These are phyloP conservation scores for Drepana arcuata DNA, from an alignment of 1,140 invertebrate genomes.

Conservation along the genomic window DNA sequence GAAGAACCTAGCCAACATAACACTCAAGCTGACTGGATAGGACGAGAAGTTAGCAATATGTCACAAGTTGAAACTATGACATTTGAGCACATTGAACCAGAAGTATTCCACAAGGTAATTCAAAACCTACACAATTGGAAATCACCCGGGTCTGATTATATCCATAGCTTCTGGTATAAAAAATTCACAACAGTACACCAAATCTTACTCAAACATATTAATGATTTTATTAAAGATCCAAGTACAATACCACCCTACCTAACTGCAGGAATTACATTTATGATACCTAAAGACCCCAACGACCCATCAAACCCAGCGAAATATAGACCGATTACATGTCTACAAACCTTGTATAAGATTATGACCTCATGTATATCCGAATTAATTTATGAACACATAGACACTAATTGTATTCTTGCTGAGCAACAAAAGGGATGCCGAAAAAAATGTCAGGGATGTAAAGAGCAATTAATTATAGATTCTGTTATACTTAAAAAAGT, in stretches of 20 bases:
- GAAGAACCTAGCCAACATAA: neutral
- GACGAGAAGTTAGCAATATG: neutral
- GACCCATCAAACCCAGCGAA: conserved; percentile 1
- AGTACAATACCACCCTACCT: conserved; percentile 9
- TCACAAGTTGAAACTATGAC: neutral
- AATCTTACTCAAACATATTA: conserved; percentile 8
- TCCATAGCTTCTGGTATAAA: conserved; percentile 17
- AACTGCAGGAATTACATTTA: conserved; percentile 8
- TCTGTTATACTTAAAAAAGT: conserved; percentile 2
- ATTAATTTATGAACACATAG: conserved; percentile 12
- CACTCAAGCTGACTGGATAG: neutral
- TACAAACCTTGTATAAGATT: neutral
- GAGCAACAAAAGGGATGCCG: conserved; percentile 21
- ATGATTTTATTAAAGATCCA: conserved; percentile 9
- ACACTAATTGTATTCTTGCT: conserved; percentile 10
- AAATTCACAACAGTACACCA: conserved; percentile 10
- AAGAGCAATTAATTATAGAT: conserved; percentile 18
- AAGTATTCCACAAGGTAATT: neutral
- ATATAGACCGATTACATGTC: conserved; percentile 1
- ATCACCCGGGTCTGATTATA: conserved; percentile 10
- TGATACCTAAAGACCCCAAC: conserved; percentile 4
- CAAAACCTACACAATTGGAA: neutral
- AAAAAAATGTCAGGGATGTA: conserved; percentile 12
- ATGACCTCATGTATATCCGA: conserved; percentile 1
- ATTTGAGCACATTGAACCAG: neutral